Conservation (phyloP, 37 sponge, comb jelly and placozoan species). For the Aphrocallistes beatrix region DNA sequence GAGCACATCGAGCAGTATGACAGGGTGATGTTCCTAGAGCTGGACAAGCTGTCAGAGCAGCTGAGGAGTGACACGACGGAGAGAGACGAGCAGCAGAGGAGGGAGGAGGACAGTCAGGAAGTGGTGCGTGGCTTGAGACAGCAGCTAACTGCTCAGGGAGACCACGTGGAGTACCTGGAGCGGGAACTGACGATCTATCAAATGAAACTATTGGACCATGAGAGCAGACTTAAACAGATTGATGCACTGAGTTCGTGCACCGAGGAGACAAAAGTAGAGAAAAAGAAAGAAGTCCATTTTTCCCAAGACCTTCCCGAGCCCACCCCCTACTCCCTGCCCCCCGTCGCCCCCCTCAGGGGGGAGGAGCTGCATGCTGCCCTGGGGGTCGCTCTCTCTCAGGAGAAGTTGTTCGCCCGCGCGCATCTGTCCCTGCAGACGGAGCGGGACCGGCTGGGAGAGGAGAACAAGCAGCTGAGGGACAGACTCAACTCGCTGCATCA, state of each 20-base stretch:
- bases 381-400: not conserved
- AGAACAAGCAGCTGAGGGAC: not conserved
- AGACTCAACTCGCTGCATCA: not conserved
- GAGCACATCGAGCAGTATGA: not conserved
- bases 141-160: not conserved
- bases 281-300: not conserved
- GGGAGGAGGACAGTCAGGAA: not conserved
- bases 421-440: slow-evolving; percentile 6
- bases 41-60: not conserved
- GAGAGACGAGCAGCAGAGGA: not conserved
- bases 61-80: not conserved
- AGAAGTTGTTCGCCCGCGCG: not conserved
- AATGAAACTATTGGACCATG: not conserved
- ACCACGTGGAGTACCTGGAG: not conserved
- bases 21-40: not conserved
- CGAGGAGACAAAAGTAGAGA: not conserved
- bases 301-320: not conserved
- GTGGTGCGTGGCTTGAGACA: not conserved
- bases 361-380: not conserved
- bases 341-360: not conserved
- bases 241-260: not conserved
- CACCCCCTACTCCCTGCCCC: not conserved
- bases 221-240: not conserved
- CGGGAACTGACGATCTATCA: not conserved
- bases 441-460: not conserved